Conservation (phyloP, 2,113 vertebrate species). For the Steatornis caripensis region DNA sequence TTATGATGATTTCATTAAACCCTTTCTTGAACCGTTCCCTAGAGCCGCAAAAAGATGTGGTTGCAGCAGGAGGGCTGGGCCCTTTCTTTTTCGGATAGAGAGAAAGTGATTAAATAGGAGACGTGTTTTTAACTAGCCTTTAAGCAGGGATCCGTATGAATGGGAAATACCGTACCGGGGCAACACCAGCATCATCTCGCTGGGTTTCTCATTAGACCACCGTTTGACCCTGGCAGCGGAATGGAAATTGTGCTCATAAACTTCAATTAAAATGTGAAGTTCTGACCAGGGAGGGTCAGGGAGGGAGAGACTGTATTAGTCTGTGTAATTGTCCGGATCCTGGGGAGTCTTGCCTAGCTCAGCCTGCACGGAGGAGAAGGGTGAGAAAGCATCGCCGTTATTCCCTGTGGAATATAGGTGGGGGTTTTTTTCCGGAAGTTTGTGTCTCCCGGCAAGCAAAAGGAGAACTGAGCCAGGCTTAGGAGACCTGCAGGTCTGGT, state of each 20-base stretch:
- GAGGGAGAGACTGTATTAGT: background rate
- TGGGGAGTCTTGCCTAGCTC: background rate
- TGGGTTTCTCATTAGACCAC: background rate
- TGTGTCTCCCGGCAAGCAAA: background rate
- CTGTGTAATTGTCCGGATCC: background rate
- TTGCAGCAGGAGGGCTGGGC: background rate
- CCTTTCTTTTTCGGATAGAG: background rate
- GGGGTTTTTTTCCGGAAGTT: background rate
- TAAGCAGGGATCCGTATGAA: background rate
- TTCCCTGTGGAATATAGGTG: background rate
- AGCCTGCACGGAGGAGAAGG: background rate
- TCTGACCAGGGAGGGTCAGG: background rate
- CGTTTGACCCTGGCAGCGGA: background rate
- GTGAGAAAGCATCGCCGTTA: accelerated
- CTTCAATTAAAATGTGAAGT: background rate
- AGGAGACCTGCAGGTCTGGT: background rate
- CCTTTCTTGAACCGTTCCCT: background rate
- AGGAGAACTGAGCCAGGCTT: background rate
- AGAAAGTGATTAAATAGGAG: background rate
- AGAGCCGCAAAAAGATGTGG: background rate
- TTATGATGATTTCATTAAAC: background rate
- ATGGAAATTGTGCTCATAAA: background rate
- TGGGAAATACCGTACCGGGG: background rate
- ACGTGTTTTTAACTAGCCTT: background rate
- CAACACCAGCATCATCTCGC: background rate